Conservation (phyloP, 2,888 invertebrate species). For the Petrolisthes manimaculis region DNA sequence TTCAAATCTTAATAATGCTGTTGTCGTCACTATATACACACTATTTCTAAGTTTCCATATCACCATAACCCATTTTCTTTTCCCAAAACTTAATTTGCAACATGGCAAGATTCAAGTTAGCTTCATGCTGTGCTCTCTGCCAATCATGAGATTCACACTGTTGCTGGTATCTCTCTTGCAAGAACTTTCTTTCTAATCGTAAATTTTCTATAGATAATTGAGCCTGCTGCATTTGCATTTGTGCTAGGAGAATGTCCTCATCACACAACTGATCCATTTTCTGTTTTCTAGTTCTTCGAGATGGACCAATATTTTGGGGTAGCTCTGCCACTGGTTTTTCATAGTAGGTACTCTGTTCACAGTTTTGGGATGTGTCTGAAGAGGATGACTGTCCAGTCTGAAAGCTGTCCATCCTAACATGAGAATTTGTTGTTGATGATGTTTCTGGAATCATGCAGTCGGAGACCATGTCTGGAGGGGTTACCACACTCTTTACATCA, state of each 20-base stretch:
- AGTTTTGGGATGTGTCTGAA: slow-evolving; percentile 37
- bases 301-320: slow-evolving; percentile 47
- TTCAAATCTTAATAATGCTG: neutral
- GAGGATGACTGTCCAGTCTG: slow-evolving; percentile 43
- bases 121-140: slow-evolving; percentile 52
- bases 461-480: slow-evolving; percentile 35
- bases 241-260: slow-evolving; percentile 51
- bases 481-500: slow-evolving; percentile 47
- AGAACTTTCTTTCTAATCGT: slow-evolving; percentile 44
- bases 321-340: slow-evolving; percentile 45
- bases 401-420: slow-evolving; percentile 44
- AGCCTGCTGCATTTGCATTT: slow-evolving; percentile 56
- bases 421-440: slow-evolving; percentile 27
- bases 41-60: slow-evolving; percentile 48
- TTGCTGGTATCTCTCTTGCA: slow-evolving; percentile 51
- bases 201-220: slow-evolving; percentile 58
- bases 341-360: slow-evolving; percentile 37
- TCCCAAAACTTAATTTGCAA: slow-evolving; percentile 57
- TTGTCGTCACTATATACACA: neutral
- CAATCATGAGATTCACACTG: slow-evolving; percentile 54
- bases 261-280: slow-evolving; percentile 58
- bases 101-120: slow-evolving; percentile 53
- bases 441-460: slow-evolving; percentile 51
- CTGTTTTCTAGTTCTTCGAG: slow-evolving; percentile 48
- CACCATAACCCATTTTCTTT: slow-evolving; percentile 56